phyloP scores from a whole-genome alignment of 2,888 invertebrate genomes.

The Heliconius aoede region DNA sequence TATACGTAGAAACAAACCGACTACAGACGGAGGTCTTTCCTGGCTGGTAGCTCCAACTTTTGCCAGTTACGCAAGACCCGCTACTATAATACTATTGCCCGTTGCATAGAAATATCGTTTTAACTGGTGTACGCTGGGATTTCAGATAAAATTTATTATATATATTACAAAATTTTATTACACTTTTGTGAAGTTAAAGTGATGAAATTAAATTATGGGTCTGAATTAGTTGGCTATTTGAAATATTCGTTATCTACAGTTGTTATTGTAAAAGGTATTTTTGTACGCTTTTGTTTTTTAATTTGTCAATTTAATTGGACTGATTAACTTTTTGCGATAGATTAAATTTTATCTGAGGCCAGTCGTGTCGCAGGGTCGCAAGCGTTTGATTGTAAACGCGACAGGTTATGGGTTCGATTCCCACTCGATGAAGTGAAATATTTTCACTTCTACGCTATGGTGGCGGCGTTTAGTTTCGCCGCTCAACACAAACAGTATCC shows the following conservation, averaged over 20 bases:
- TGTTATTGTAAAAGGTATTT: neutral
- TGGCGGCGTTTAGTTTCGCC: no score
- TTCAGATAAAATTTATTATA: neutral
- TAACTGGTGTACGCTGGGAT: slow-evolving; percentile 21
- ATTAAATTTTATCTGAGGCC: no score
- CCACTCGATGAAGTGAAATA: no score
- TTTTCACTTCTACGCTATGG: no score
- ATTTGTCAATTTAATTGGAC: neutral
- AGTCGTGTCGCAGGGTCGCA: no score
- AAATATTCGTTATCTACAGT: neutral
- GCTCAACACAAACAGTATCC: no score
- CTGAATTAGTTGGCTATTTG: neutral
- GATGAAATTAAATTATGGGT: neutral
- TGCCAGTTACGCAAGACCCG: slow-evolving; percentile 61
- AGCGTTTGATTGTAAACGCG: no score
- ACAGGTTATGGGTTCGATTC: no score
- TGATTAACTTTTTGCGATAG: neutral
- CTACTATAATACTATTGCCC: slow-evolving; percentile 57
- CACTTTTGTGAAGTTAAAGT: neutral
- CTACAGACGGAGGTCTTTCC: slow-evolving; percentile 59
- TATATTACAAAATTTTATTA: neutral
- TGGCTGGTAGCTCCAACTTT: slow-evolving; percentile 54
- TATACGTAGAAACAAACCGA: slow-evolving; percentile 43
- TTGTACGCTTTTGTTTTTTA: neutral
- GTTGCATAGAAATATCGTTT: slow-evolving; percentile 53